Evolutionary conservation across 2,797 vertebrate genomes (phyloP), one percentile per base, ranked within the genome.

Genomic region (Manis crassicaudata): DNA sequence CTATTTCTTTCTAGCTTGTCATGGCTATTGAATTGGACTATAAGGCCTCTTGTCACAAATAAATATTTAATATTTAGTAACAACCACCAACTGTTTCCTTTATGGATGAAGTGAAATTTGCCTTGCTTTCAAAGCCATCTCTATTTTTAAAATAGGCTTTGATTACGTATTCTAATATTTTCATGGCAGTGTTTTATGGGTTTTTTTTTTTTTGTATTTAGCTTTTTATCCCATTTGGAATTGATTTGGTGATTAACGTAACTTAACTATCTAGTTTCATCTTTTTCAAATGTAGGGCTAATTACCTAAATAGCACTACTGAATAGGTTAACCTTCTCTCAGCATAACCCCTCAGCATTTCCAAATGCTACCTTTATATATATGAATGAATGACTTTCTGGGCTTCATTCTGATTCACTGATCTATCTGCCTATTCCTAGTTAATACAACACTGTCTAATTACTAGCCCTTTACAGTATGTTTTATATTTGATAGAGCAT

Each of bases 221-320:
- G 35, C 20, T 82, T 91, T 86, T 92, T 83, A 77, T 87, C 13
- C 46, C 25, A 63, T 63, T 23, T 91, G 43, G 7, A 79, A 83
- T 63, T 88, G 68, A 96, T n/a, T 32, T 82, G 65, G 70, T 52
- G 18, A 65, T 72, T 90, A 87, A 90, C 27, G 35, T 80, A 43
- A 85, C 43, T 32, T 79, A 79, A 4, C 7, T 50, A 87, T 58
- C 12, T 58, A 32, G 70, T 63, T 83, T 82, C 6, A 79, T 76
- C 29, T 63, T 80, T 94, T 83, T 79, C 43, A 58, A 91, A 77
- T 40, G 21, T 17, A 79, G 43, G 77, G 21, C 17, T 50, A 94
- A 65, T 7, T 58, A 23, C 35, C 4, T 13, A 7, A 83, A 63
- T 2, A 35, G 29, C 40, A 79, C 73, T 84, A 91, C 12, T 58